phyloP scores from a whole-genome alignment of 2,113 vertebrate genomes.

The Donacobius atricapilla region DNA sequence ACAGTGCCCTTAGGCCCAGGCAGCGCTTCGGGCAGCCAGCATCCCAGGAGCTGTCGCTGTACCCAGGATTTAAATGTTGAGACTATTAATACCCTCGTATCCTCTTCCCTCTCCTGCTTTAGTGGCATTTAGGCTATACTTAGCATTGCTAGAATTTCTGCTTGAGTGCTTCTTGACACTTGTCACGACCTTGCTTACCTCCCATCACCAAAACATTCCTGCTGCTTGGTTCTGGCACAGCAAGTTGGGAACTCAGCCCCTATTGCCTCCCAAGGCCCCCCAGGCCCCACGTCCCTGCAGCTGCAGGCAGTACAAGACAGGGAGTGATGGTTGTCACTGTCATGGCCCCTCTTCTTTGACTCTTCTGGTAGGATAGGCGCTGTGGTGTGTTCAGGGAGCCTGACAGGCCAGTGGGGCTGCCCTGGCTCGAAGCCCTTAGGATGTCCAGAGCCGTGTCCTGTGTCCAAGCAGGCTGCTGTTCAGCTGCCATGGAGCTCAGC shows the following conservation, averaged over 20 bases:
- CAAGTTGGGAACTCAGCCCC: accelerated
- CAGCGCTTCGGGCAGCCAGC: background rate
- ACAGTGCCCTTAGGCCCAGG: background rate
- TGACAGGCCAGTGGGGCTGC: accelerated
- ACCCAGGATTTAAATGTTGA: slow-evolving; percentile 31
- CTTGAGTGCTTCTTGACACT: background rate
- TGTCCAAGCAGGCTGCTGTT: background rate
- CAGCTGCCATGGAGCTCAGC: accelerated
- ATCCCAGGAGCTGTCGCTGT: background rate
- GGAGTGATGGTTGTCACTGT: background rate
- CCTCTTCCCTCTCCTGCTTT: slow-evolving; percentile 43
- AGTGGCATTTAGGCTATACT: slow-evolving; percentile 35
- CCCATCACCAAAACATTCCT: background rate
- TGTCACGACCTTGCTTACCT: background rate
- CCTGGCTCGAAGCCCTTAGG: accelerated
- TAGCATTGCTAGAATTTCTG: slow-evolving; percentile 32
- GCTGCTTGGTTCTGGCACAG: background rate
- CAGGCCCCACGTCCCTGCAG: background rate
- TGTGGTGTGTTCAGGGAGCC: accelerated
- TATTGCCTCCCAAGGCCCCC: accelerated
- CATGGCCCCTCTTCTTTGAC: accelerated
- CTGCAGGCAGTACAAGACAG: background rate
- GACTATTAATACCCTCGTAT: slow-evolving; percentile 59
- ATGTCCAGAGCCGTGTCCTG: accelerated
- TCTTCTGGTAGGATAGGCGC: background rate